Conservation (phyloP, 1,140 invertebrate genomes). For the Bemisia tabaci region DNA sequence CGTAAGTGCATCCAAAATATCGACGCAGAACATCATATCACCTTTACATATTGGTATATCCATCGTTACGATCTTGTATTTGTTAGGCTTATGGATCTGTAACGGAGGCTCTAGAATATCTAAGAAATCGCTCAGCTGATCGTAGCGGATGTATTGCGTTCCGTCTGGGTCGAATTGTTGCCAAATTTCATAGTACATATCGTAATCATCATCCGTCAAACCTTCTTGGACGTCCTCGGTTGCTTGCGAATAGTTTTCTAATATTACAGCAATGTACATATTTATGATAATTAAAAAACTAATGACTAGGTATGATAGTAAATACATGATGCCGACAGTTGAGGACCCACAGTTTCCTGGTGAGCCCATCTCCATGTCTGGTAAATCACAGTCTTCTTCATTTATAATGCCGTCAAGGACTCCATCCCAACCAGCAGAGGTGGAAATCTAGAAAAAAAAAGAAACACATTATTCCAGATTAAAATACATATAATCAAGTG, state of each 20-base stretch:
- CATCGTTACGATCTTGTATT: constrained; percentile 97
- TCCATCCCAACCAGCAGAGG: constrained; percentile 93
- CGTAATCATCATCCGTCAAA: constrained; percentile 95
- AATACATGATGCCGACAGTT: constrained; percentile 83
- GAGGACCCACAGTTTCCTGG: constrained; percentile 84
- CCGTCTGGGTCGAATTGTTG: constrained; percentile 96
- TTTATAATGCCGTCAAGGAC: constrained; percentile 93
- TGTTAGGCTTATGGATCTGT: constrained; percentile 95
- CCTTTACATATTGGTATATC: constrained; percentile 96
- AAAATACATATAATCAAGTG: neutral
- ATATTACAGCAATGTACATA: constrained; percentile 98
- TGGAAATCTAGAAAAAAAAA: constrained; percentile 66
- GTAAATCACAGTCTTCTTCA: constrained; percentile 78
- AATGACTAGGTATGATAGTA: constrained; percentile 92
- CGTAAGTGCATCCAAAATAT: constrained; percentile 90
- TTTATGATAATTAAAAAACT: constrained; percentile 97
- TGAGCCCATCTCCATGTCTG: constrained; percentile 71
- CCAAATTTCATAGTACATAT: constrained; percentile 99
- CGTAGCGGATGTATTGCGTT: constrained; percentile 90
- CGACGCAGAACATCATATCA: constrained; percentile 92
- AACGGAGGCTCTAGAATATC: constrained; percentile 86
- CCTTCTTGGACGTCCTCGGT: constrained; percentile 98
- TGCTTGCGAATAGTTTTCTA: constrained; percentile 96
- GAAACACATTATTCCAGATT: neutral
- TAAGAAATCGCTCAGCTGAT: constrained; percentile 85